Percentiles rank a stretch among this genome's conserved stretches.
phyloP scores from a whole-genome alignment of 1,140 invertebrate genomes.

The Drosophila trapezifrons region DNA sequence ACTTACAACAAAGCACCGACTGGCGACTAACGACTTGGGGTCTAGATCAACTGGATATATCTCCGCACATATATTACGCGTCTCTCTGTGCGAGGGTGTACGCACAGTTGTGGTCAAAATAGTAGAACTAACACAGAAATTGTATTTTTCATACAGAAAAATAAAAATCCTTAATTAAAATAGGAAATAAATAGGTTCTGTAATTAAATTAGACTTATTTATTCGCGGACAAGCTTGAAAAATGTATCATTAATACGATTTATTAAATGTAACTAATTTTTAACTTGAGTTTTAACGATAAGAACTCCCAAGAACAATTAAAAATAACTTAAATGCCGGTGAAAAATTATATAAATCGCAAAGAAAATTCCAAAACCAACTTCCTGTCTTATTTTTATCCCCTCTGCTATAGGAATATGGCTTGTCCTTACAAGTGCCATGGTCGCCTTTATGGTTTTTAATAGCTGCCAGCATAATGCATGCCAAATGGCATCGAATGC shows the following conservation, averaged over 20 bases:
- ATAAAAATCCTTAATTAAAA: no score
- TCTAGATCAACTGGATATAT: slow-evolving; percentile 63
- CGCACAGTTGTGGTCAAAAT: not conserved
- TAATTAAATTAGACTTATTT: no score
- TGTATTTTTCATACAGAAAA: no score
- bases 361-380: not conserved
- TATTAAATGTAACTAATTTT: no score
- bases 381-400: not conserved
- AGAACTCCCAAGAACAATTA: not conserved
- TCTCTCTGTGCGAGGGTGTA: slow-evolving; percentile 2
- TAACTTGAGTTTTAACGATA: no score
- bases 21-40: slow-evolving; percentile 54
- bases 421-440: slow-evolving; percentile 28
- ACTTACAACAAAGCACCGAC: slow-evolving; percentile 49
- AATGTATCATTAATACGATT: no score
- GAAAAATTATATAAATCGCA: not conserved
- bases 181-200: no score
- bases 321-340: not conserved
- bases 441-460: slow-evolving; percentile 59
- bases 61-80: slow-evolving; percentile 10
- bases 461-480: slow-evolving; percentile 66
- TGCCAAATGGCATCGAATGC: slow-evolving; percentile 60
- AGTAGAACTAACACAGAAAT: not conserved
- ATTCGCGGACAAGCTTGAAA: no score
- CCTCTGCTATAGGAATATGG: not conserved